These are phyloP conservation scores for Cenopis cana DNA, from an alignment of 2,888 invertebrate species.

Conservation along the genomic window DNA sequence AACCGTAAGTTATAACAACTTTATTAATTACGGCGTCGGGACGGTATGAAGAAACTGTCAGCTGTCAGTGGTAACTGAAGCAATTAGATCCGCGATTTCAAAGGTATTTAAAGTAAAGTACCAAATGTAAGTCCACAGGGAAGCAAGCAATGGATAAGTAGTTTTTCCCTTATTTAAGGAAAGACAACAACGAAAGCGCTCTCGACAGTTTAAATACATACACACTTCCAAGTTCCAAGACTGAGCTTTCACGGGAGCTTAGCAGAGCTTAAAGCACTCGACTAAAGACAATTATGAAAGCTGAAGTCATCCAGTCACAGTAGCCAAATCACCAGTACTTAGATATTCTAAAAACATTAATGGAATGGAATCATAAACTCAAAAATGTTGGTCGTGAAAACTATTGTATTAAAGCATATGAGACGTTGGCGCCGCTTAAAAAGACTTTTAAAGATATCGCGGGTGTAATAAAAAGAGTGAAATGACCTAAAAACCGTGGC, in stretches of 20 bases:
- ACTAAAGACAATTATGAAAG: constrained; percentile 38
- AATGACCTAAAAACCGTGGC: too few species aligned
- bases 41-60: too few species aligned
- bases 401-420: too few species aligned
- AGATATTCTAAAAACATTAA: neutral
- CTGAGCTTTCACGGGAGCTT: constrained; percentile 16
- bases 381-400: neutral
- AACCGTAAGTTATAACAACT: constrained; percentile 75
- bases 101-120: neutral
- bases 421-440: too few species aligned
- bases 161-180: neutral
- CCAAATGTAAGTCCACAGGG: neutral
- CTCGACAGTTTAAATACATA: constrained; percentile 9
- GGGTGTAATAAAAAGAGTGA: too few species aligned
- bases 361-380: neutral
- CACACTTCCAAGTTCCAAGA: too few species aligned
- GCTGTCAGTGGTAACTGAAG: neutral
- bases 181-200: constrained; percentile 10
- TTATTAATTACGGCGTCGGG: neutral
- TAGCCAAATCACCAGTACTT: neutral
- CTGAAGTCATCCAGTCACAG: constrained; percentile 23
- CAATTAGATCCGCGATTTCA: neutral
- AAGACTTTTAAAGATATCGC: too few species aligned
- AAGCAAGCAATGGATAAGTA: neutral
- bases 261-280: constrained; percentile 24